Evolutionary conservation across 2,797 vertebrate species (phyloP), one percentile per base, ranked within the genome.

Genomic region (Alectoris magna): DNA sequence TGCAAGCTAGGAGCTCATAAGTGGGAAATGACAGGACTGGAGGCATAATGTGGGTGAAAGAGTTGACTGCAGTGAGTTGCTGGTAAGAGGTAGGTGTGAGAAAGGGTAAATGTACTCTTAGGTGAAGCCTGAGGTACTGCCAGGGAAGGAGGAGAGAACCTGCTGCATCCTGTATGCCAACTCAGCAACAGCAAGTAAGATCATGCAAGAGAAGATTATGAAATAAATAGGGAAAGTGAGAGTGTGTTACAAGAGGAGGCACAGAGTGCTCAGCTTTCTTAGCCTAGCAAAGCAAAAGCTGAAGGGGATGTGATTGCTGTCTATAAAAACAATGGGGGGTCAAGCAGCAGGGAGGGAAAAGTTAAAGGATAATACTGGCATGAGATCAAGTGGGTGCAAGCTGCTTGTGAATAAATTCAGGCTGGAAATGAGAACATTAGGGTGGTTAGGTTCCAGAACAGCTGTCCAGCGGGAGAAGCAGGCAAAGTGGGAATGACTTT

Each of bases 321-420:
- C 79, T 91, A 2, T 85, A 69, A 83, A 89, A 89, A 43, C 89
- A 74, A 55, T 38, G 39, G 38, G 58, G 64, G 56, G 69, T 89
- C 91, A 94, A 89, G 62, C 78, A 94, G 69, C 87, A 89, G 76
- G 1, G 1, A 93, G 49, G 46, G 38, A 59, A 59, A 92, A 87
- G 38, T 53, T 85, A 19, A 74, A 89, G 79, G 79, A 87, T 73
- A 83, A 17, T 69, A 51, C 7, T 92, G 69, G 31, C 66, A 55
- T 31, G 51, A 59, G 62, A 66, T 75, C 81, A 92, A 59, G 49
- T 72, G 55, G 79, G 51, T 93, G n/a, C 41, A 69, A 80, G 67
- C 72, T 93, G 62, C 62, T 23, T 59, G 55, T 43, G 66, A 80
- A 86, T 87, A 89, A 94, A 87, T 87, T 89, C 70, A 83, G 75